Evolutionary conservation across 2,113 vertebrate genomes (phyloP).

Genomic region (Gadus chalcogrammus): DNA sequence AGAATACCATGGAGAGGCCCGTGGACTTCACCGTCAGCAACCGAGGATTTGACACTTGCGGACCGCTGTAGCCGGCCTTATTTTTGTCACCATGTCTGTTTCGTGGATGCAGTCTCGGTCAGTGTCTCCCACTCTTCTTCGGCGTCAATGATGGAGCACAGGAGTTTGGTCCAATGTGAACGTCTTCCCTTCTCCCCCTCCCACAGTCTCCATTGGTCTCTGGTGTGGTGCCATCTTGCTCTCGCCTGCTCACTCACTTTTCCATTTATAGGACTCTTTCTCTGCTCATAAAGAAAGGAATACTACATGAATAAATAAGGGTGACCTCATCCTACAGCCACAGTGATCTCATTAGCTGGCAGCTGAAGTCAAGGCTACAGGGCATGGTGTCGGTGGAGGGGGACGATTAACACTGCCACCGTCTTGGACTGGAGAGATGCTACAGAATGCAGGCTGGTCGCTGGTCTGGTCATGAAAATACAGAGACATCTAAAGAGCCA

Average conservation of each 20-base stretch:
- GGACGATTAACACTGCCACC: conserved; percentile 33
- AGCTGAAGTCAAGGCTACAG: background rate
- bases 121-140: conserved; percentile 27
- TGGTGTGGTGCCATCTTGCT: background rate
- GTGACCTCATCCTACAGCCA: too few species aligned
- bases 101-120: conserved; percentile 19
- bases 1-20: conserved; percentile 44
- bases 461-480: too few species aligned
- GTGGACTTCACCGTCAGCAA: conserved; percentile 36
- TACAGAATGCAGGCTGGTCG: background rate
- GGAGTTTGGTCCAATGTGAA: too few species aligned
- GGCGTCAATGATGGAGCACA: background rate
- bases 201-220: background rate
- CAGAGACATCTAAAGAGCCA: too few species aligned
- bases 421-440: conserved; percentile 22
- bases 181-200: too few species aligned
- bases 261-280: conserved; percentile 12
- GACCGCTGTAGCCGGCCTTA: too few species aligned
- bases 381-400: conserved; percentile 36
- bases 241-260: conserved; percentile 5
- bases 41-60: background rate
- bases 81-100: too few species aligned
- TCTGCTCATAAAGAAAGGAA: too few species aligned
- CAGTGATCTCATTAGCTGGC: too few species aligned
- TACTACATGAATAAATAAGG: too few species aligned